phyloP scores from a whole-genome alignment of 2,888 invertebrate species.

The Apamea epomidion region DNA sequence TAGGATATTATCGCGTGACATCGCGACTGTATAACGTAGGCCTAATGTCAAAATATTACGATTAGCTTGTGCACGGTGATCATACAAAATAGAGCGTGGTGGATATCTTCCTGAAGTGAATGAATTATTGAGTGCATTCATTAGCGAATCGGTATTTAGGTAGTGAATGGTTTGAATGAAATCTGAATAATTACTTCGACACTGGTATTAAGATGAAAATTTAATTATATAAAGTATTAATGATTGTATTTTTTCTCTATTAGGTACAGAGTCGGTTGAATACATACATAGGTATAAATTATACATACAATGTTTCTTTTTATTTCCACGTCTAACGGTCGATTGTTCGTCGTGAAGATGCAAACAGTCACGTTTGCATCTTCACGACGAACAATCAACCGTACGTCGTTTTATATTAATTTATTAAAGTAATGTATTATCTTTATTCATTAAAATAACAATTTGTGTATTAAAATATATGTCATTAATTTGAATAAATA shows the following conservation, averaged over 20 bases:
- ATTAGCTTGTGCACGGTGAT: constrained; percentile 22
- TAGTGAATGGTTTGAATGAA: constrained; percentile 26
- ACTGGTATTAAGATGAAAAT: not conserved
- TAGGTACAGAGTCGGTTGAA: not conserved
- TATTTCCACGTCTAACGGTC: not conserved
- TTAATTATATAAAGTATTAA: not conserved
- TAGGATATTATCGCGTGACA: not conserved
- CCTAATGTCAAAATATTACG: constrained; percentile 57
- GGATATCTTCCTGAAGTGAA: constrained; percentile 46
- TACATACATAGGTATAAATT: not conserved
- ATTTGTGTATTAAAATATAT: not conserved
- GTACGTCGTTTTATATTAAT: not conserved
- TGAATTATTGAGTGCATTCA: constrained; percentile 31
- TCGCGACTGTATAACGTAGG: not conserved
- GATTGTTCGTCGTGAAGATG: too few species aligned
- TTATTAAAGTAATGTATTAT: not conserved
- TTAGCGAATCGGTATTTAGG: constrained; percentile 31
- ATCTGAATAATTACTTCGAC: constrained; percentile 6
- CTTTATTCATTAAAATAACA: not conserved
- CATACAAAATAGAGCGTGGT: constrained; percentile 56
- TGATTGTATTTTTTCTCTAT: not conserved
- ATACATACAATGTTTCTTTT: not conserved
- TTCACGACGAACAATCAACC: not conserved
- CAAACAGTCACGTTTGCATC: not conserved
- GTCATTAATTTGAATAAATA: not conserved